Percentiles rank a stretch among this genome's conserved stretches.
Evolutionary conservation across 2,888 invertebrate genomes (phyloP).

Genomic region (Drosophila anomelani): DNA sequence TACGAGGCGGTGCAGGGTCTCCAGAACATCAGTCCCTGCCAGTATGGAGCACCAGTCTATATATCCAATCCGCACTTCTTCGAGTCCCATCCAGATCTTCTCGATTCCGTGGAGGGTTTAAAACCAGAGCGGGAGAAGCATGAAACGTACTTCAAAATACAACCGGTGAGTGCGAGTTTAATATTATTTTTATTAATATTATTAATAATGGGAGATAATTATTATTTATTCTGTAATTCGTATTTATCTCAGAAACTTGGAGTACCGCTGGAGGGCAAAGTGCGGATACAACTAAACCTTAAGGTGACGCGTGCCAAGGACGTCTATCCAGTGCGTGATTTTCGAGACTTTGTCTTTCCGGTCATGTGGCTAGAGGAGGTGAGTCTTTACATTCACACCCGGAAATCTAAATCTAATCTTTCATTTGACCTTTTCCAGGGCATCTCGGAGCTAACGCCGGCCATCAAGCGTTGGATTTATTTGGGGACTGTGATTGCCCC

Average conservation of each 20-base stretch:
- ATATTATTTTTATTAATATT: background rate
- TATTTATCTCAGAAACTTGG: conserved; percentile 89
- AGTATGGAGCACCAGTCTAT: conserved; percentile 94
- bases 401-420: background rate
- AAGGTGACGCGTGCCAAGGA: conserved; percentile 91
- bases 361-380: conserved; percentile 96
- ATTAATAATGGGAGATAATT: background rate
- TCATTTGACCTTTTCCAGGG: conserved; percentile 85
- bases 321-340: conserved; percentile 90
- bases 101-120: conserved; percentile 90
- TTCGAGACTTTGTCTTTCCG: conserved; percentile 92
- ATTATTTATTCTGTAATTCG: background rate
- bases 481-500: conserved; percentile 92
- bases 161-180: conserved; percentile 87
- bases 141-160: conserved; percentile 92
- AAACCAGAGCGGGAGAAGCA: conserved; percentile 89
- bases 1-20: conserved; percentile 90
- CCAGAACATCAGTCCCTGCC: conserved; percentile 94
- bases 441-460: conserved; percentile 90
- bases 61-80: conserved; percentile 96
- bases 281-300: conserved; percentile 92
- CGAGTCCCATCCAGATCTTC: conserved; percentile 89
- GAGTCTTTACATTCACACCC: conserved; percentile 81
- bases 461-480: conserved; percentile 93
- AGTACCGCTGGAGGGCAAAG: conserved; percentile 92